phyloP scores from a whole-genome alignment of 35 echinoderm and acorn worm genomes.

The Eucidaris tribuloides region DNA sequence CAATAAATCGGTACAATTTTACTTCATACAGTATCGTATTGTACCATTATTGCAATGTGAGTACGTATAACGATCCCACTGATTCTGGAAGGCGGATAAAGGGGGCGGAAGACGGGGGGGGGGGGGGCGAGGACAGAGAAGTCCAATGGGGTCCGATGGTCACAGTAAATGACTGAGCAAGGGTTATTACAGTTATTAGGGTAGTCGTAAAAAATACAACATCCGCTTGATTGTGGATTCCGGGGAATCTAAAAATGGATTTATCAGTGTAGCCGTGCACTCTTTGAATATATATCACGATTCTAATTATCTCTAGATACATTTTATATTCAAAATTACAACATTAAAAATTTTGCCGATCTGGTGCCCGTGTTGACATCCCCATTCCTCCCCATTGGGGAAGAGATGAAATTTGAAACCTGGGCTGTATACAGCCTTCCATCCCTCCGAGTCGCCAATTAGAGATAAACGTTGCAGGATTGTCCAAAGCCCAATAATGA shows the following conservation, averaged over 20 bases:
- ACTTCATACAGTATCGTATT: too few relatives aligned
- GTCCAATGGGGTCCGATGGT: too few relatives aligned
- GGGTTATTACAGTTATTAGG: too few relatives aligned
- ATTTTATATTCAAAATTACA: conserved; percentile 19
- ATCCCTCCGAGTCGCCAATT: conserved; percentile 31
- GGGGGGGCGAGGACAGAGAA: too few relatives aligned
- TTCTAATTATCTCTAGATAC: conserved; percentile 31
- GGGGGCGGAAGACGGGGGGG: too few relatives aligned
- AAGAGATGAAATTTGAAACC: conserved; percentile 18
- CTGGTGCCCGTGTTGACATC: conserved; percentile 18
- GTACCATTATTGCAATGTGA: too few relatives aligned
- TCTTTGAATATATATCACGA: conserved; percentile 24
- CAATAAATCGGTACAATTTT: too few relatives aligned
- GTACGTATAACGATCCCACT: too few relatives aligned
- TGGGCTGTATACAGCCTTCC: conserved; percentile 3
- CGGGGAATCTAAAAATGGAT: background rate
- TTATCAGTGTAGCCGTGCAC: conserved; percentile 13
- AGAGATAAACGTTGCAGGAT: conserved; percentile 31
- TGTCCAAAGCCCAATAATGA: conserved; percentile 36
- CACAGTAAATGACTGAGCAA: too few relatives aligned
- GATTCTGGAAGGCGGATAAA: too few relatives aligned
- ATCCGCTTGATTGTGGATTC: conserved; percentile 25
- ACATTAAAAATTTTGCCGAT: conserved; percentile 15
- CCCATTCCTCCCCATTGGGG: conserved; percentile 7
- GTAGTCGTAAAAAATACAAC: too few relatives aligned